phyloP scores from a whole-genome alignment of 2,888 invertebrate genomes.

The Phengaris arion region DNA sequence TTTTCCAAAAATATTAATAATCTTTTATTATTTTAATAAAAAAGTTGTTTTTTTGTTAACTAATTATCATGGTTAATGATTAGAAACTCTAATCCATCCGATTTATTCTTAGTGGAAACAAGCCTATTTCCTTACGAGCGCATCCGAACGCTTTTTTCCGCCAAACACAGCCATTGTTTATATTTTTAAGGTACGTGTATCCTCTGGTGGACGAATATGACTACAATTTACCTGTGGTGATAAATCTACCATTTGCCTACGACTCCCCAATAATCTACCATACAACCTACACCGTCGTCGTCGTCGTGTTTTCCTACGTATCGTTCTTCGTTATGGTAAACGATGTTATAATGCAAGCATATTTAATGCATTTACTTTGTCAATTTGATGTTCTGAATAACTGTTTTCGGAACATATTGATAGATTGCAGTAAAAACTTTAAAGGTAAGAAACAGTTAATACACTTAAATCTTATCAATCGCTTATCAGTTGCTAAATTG shows the following conservation, averaged over 20 bases:
- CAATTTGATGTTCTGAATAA: conserved; percentile 59
- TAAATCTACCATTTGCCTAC: conserved; percentile 55
- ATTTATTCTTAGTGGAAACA: too few relatives aligned
- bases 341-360: conserved; percentile 59
- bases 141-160: too few relatives aligned
- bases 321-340: conserved; percentile 64
- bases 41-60: too few relatives aligned
- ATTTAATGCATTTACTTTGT: conserved; percentile 61
- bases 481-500: too few relatives aligned
- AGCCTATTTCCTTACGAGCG: too few relatives aligned
- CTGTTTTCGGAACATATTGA: conserved; percentile 57
- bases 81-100: too few relatives aligned
- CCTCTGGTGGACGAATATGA: conserved; percentile 63
- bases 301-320: conserved; percentile 54
- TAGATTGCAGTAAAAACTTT: conserved; percentile 45
- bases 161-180: not conserved
- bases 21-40: too few relatives aligned
- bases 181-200: conserved; percentile 53
- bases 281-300: conserved; percentile 47
- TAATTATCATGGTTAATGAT: too few relatives aligned
- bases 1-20: too few relatives aligned
- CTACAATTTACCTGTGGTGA: conserved; percentile 57
- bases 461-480: not conserved
- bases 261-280: conserved; percentile 47
- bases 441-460: conserved; percentile 26